Percentiles rank a stretch among this genome's conserved stretches.
These are phyloP conservation scores for Bufo bufo DNA, from an alignment of 2,113 vertebrate genomes.

Conservation along the genomic window DNA sequence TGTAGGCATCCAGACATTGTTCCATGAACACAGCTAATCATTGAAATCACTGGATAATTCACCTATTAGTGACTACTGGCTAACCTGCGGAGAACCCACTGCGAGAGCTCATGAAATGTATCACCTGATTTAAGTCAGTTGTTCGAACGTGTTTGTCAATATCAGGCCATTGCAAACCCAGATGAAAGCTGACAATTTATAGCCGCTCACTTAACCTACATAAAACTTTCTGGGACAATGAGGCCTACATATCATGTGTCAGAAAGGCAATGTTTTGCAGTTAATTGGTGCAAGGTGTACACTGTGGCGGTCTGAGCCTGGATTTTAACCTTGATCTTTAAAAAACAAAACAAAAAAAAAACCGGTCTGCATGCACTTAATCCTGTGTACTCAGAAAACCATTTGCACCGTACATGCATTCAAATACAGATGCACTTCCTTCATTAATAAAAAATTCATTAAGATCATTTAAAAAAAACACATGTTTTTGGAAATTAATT, in stretches of 20 bases:
- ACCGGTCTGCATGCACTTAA: neutral
- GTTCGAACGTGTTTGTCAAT: conserved; percentile 26
- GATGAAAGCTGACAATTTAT: conserved; percentile 46
- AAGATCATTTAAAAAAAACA: no score
- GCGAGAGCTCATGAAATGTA: conserved; percentile 27
- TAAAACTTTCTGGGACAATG: conserved; percentile 42
- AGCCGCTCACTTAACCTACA: conserved; percentile 42
- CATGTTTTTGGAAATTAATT: no score
- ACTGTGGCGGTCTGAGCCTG: conserved; percentile 15
- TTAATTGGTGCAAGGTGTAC: conserved; percentile 46
- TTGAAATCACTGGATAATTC: conserved; percentile 37
- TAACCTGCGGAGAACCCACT: neutral
- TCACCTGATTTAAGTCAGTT: conserved; percentile 32
- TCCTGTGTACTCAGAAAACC: neutral
- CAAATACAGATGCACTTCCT: neutral
- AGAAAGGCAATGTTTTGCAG: conserved; percentile 25
- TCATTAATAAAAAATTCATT: neutral
- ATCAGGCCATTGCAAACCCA: conserved; percentile 28
- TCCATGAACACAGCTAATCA: conserved; percentile 34
- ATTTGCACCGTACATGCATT: neutral
- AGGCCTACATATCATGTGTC: conserved; percentile 36
- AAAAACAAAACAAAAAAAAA: neutral
- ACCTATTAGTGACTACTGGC: conserved; percentile 25
- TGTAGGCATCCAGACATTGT: neutral
- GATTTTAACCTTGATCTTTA: conserved; percentile 33